Conservation (phyloP, 2,113 vertebrate species). For the Lynx canadensis region DNA sequence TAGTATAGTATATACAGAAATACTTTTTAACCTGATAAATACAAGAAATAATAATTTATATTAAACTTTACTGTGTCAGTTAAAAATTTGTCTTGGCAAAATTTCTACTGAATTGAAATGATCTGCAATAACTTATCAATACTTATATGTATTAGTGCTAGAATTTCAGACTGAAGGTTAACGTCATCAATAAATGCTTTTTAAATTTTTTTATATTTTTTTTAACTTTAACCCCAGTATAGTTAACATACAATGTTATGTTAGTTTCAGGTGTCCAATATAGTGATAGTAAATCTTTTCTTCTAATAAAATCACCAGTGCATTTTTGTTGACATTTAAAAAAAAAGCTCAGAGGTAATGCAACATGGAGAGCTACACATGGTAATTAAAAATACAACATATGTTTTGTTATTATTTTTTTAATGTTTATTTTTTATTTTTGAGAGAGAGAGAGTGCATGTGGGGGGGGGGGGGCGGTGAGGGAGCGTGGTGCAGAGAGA, state of each 20-base stretch:
- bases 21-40: slow-evolving; percentile 6
- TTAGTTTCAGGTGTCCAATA: neutral
- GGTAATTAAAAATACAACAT: neutral
- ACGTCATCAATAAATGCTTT: neutral
- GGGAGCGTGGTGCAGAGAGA: too few relatives aligned
- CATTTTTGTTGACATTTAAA: neutral
- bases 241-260: neutral
- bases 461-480: too few relatives aligned
- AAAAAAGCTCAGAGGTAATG: neutral
- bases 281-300: neutral
- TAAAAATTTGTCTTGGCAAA: neutral
- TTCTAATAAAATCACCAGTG: neutral
- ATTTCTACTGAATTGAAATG: neutral
- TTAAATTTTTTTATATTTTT: neutral
- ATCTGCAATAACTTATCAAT: neutral
- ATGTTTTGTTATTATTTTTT: neutral
- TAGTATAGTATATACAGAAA: neutral
- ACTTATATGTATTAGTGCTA: neutral
- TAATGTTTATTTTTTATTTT: too few relatives aligned
- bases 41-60: neutral
- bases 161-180: neutral
- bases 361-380: too few relatives aligned
- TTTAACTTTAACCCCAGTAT: neutral
- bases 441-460: too few relatives aligned
- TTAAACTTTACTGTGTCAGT: neutral